These are phyloP conservation scores for Sternarchorhynchus goeldii DNA, from an alignment of 2,797 vertebrate species.

Conservation along the genomic window DNA sequence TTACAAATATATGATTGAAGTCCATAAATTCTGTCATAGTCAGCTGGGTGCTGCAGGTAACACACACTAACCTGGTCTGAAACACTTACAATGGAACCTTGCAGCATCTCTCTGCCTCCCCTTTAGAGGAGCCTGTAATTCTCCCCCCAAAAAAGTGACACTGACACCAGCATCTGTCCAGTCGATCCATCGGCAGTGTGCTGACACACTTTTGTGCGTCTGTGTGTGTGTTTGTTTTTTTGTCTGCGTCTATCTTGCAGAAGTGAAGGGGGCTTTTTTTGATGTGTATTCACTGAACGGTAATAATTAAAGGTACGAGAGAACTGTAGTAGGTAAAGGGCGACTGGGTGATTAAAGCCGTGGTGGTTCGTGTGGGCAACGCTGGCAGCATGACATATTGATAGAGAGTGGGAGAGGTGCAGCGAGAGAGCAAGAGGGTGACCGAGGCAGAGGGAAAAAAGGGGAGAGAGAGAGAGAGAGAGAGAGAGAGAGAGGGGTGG, in stretches of 20 bases:
- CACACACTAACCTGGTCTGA: background rate
- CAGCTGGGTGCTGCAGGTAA: background rate
- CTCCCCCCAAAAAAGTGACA: background rate
- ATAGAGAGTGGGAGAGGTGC: background rate
- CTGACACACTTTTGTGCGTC: slow-evolving; percentile 4
- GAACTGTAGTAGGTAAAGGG: background rate
- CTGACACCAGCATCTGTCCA: slow-evolving; percentile 27
- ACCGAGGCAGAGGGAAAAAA: slow-evolving; percentile 26
- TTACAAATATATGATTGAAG: background rate
- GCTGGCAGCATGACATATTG: slow-evolving; percentile 47
- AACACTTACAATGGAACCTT: slow-evolving; percentile 2
- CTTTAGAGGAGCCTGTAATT: background rate
- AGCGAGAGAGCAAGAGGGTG: background rate
- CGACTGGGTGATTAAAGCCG: slow-evolving; percentile 3
- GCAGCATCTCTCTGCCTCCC: slow-evolving; percentile 8
- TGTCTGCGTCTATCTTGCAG: background rate
- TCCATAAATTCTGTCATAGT: background rate
- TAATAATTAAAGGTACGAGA: background rate
- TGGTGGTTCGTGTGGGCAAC: slow-evolving; percentile 49
- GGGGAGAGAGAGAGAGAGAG: background rate
- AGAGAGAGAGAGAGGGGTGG: slow-evolving; percentile 40
- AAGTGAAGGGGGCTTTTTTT: background rate
- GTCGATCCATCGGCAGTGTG: slow-evolving; percentile 25
- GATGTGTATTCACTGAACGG: background rate
- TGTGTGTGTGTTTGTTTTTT: slow-evolving; percentile 12